Base-by-base conservation (phyloP, 2,113 vertebrate species). In the Coregonus clupeaformis region DNA sequence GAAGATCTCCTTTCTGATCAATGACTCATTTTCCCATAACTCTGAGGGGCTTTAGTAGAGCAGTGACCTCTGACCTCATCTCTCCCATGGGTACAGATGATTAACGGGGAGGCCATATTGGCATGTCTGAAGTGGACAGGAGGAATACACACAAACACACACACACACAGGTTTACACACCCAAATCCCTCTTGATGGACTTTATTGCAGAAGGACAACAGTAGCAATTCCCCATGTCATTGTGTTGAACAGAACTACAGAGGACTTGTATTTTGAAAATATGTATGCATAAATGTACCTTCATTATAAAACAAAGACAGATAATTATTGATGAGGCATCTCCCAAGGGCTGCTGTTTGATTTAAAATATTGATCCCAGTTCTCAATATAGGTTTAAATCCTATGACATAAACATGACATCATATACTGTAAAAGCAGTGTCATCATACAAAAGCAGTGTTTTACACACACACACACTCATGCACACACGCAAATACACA, bases 381-480 rank as follows among this genome's bases (percentile, higher is more conserved):
- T 36, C 7, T 36, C 36, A 36, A 36, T 36, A 36, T 9, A 36
- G 36, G 36, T 36, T 36, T 36, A 36, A 9, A 36, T 36, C 36
- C 36, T 9, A 36, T 36, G 36, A 42, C 36, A 42, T 42, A 42
- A 42, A 42, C 36, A 42, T 42, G 36, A 42, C 9, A 42, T 42
- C 9, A 42, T 42, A 42, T 27, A n/a, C n/a, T n/a, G n/a, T 36
- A 7, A 36, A 36, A 27, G 63, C 68, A 72, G 62, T 73, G 65
- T 72, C 81, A 70, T 72, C 66, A 77, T 6, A 32, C 6, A 36
- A 36, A 36, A 36, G 6, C 36, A 42, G 36, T 42, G 36, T 42
- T 42, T 42, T 6, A 49, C 32, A n/a, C 68, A 69, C 76, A 76
- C 81, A 74, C 69, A 32, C 52, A 30, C 22, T 27, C 22, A 63